Base-by-base conservation (phyloP, 2,888 invertebrate species). In the Alitta virens region DNA sequence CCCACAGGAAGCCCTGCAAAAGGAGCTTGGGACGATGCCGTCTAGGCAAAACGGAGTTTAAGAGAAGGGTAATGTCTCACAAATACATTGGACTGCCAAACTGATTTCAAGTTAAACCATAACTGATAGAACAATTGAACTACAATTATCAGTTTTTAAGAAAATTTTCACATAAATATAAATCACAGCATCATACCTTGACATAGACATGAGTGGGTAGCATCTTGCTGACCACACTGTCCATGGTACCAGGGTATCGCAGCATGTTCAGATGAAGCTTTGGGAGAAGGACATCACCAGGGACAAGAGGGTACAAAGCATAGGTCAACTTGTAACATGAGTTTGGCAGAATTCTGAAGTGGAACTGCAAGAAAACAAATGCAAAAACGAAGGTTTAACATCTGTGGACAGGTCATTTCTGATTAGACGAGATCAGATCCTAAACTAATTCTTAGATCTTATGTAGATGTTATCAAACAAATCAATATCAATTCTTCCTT, bases 301-400 rank as follows among this genome's bases (percentile, higher is more conserved):
- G 86, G 54, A 88, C 85, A 70, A 91, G 83, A 0, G 93, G 92
- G 72, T 91, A 90, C 64, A 93, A 85, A 77, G 91, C 91, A 85
- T 91, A 93, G 71, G 87, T 74, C 67, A 85, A 72, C 50, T 75
- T 68, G 57, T 79, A 75, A 12, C 75, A 74, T 59, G 78, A 78
- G 7, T 77, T 71, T 0, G 84, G 84, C 60, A 83, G 70, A 18
- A 85, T 74, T 53, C 83, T 75, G 64, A 84, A 77, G 54, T 79
- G 80, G 1, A 82, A 75, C 83, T 84, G 69, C 24, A 72, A 72
- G 21, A 57, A 56, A 21, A 60, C n/a, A 51, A 43, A 56, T n/a
- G n/a, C n/a, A n/a, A n/a, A n/a, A n/a, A n/a, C n/a, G n/a, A n/a
- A n/a, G n/a, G n/a, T n/a, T n/a, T n/a, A n/a, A n/a, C n/a, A n/a